phyloP scores from a whole-genome alignment of 2,113 vertebrate genomes.

The Micromys minutus region DNA sequence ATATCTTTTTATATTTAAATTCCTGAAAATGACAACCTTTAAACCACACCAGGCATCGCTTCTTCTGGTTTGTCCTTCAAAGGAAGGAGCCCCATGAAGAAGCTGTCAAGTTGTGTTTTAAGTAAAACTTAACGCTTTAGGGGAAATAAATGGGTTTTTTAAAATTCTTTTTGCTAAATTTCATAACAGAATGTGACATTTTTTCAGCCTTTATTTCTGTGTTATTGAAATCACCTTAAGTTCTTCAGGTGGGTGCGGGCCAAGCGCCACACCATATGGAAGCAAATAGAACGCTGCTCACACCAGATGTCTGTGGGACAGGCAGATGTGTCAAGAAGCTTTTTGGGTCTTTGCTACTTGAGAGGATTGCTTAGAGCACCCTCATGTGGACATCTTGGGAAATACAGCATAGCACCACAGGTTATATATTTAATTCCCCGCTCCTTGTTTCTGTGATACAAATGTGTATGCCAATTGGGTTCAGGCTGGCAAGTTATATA shows the following conservation, averaged over 20 bases:
- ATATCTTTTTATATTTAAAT: not conserved
- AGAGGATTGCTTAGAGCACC: not conserved
- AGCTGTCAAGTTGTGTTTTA: slow-evolving; percentile 11
- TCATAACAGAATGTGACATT: not conserved
- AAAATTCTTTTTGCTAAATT: not conserved
- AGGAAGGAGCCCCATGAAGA: not conserved
- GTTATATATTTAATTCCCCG: not conserved
- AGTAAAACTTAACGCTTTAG: slow-evolving; percentile 28
- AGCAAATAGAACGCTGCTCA: not conserved
- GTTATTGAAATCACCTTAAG: accelerated
- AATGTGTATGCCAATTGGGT: not conserved
- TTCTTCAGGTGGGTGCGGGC: not conserved
- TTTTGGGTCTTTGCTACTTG: not conserved
- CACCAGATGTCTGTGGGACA: not conserved
- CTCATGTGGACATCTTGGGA: not conserved
- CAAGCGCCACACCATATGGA: not conserved
- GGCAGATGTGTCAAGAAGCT: not conserved
- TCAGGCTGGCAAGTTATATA: not conserved
- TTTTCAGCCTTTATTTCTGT: not conserved
- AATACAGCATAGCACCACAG: not conserved
- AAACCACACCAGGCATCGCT: not conserved
- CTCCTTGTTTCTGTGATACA: not conserved
- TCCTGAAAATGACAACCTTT: not conserved
- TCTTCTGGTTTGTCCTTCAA: slow-evolving; percentile 27
- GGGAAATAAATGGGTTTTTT: not conserved